These are phyloP conservation scores for Chlorodrepanis virens DNA, from an alignment of 2,113 vertebrate species.

Conservation along the genomic window DNA sequence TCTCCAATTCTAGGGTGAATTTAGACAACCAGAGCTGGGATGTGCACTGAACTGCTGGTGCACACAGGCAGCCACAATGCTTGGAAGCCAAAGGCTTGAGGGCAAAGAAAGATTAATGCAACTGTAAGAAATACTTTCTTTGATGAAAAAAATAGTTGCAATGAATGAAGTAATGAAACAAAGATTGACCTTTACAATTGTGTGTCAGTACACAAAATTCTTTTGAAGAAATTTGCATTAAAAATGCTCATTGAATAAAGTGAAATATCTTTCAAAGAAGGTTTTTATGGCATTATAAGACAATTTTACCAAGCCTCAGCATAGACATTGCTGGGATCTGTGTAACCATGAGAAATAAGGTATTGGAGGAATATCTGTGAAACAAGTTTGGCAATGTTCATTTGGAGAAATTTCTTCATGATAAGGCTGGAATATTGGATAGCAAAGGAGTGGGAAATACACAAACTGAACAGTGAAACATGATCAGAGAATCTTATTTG, in stretches of 20 bases:
- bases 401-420: neutral
- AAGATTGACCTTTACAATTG: neutral
- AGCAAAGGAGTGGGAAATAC: neutral
- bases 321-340: neutral
- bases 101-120: neutral
- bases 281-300: neutral
- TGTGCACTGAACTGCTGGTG: accelerated
- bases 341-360: neutral
- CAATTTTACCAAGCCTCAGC: neutral
- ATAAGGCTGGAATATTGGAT: neutral
- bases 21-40: neutral
- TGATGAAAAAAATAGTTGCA: neutral
- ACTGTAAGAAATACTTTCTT: neutral
- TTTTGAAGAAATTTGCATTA: neutral
- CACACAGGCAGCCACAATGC: neutral
- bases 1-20: neutral
- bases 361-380: neutral
- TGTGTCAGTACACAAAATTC: neutral
- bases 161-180: neutral
- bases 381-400: neutral
- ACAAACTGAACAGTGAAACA: neutral
- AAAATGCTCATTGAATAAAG: neutral
- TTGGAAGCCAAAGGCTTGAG: neutral
- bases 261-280: neutral
- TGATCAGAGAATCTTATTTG: neutral